These are phyloP conservation scores for Dasyprocta punctata DNA, from an alignment of 2,113 vertebrate species.

Conservation along the genomic window DNA sequence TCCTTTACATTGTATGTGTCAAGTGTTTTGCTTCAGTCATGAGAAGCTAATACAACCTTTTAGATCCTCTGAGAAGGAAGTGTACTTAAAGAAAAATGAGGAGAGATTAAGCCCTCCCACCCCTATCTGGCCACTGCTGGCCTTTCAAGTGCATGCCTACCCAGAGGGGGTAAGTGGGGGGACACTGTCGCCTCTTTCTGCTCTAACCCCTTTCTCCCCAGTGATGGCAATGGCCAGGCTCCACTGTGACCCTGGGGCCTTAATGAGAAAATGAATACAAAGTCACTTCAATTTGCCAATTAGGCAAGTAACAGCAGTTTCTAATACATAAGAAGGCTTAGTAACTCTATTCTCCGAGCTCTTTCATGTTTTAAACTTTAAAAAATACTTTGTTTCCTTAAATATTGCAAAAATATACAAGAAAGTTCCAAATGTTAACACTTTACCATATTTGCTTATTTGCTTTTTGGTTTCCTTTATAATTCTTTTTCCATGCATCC, in stretches of 20 bases:
- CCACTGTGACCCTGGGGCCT: fast-evolving
- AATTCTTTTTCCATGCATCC: not conserved
- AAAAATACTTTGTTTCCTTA: not conserved
- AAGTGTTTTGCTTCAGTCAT: not conserved
- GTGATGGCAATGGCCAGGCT: fast-evolving
- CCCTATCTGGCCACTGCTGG: not conserved
- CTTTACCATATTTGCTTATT: not conserved
- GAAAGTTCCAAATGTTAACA: not conserved
- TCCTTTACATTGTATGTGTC: not conserved
- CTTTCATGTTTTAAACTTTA: not conserved
- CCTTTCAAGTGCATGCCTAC: not conserved
- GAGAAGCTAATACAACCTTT: not conserved
- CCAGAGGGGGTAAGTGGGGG: fast-evolving
- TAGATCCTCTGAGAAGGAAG: not conserved
- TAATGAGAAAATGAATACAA: not conserved
- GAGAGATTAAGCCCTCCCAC: not conserved
- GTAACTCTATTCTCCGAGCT: not conserved
- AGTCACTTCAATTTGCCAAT: not conserved
- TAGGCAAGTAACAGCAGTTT: not conserved
- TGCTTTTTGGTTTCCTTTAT: not conserved
- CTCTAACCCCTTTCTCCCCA: fast-evolving
- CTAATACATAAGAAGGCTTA: not conserved
- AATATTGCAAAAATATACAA: slow-evolving; percentile 9
- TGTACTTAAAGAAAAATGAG: not conserved
- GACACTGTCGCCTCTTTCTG: fast-evolving